These are phyloP conservation scores for Anas capensis DNA, from an alignment of 2,797 vertebrate species.

Conservation along the genomic window DNA sequence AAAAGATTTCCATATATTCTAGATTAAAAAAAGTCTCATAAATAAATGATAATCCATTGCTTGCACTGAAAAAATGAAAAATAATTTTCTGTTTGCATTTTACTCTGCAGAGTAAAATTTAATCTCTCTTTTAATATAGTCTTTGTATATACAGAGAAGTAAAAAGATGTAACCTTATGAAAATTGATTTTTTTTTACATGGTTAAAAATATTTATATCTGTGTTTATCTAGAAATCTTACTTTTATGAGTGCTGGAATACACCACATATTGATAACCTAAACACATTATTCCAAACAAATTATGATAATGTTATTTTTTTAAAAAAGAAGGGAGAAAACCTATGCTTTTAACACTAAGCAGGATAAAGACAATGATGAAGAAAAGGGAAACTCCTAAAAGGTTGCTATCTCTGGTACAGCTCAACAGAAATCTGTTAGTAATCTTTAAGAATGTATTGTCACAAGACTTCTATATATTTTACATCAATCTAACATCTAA, in stretches of 20 bases:
- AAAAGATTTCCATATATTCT: constrained; percentile 96
- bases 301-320: constrained; percentile 12
- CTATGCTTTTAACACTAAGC: neutral
- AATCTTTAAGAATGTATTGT: constrained; percentile 8
- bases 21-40: constrained; percentile 91
- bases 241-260: constrained; percentile 53
- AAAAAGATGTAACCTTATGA: constrained; percentile 90
- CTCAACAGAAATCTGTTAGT: constrained; percentile 2
- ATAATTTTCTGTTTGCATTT: constrained; percentile 96
- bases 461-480: constrained; percentile 9
- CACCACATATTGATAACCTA: constrained; percentile 46
- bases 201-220: constrained; percentile 87
- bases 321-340: neutral
- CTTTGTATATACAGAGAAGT: constrained; percentile 89
- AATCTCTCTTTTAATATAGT: constrained; percentile 94
- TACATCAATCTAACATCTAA: constrained; percentile 25
- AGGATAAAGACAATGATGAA: neutral
- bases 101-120: constrained; percentile 91
- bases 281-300: constrained; percentile 50
- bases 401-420: neutral
- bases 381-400: constrained; percentile 15
- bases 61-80: constrained; percentile 90
- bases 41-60: constrained; percentile 95
- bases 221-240: constrained; percentile 77
- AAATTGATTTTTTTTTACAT: constrained; percentile 88